A percentile compares a stretch with the other conserved stretches of the same genome.
Conservation (phyloP, 37 sponge, comb jelly and placozoan genomes). For the Amphimedon queenslandica region DNA sequence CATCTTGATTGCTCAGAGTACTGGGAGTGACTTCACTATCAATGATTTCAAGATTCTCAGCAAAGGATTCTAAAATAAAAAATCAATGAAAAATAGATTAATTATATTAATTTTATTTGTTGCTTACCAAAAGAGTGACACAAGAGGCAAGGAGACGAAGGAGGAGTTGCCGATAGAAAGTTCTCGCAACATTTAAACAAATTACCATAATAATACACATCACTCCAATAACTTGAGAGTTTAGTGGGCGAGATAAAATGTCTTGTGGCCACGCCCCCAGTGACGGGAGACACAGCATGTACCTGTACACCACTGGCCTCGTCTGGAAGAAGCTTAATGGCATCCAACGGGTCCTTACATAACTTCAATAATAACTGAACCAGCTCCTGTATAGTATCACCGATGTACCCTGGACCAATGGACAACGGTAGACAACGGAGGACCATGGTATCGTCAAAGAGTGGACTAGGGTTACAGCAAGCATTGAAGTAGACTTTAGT, state of each 20-base stretch:
- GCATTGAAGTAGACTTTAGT: conserved; percentile 80
- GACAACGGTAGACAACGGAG: conserved; percentile 43
- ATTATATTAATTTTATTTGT: not conserved
- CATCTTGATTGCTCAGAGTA: too few species aligned
- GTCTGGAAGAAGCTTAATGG: conserved; percentile 34
- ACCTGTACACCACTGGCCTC: conserved; percentile 21
- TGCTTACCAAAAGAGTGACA: conserved; percentile 73
- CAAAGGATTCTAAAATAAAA: conserved; percentile 23
- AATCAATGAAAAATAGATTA: not conserved
- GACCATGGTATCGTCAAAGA: conserved; percentile 37
- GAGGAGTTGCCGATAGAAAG: conserved; percentile 57
- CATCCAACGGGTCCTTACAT: conserved; percentile 34
- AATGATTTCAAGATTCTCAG: conserved; percentile 25
- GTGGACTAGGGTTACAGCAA: conserved; percentile 69
- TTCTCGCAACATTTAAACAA: conserved; percentile 68
- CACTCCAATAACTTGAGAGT: conserved; percentile 57
- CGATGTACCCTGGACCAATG: conserved; percentile 36
- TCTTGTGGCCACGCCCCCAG: conserved; percentile 1
- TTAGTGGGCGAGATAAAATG: conserved; percentile 30
- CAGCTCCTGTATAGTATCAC: conserved; percentile 40
- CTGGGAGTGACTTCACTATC: not conserved
- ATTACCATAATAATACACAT: conserved; percentile 28
- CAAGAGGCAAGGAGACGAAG: conserved; percentile 68
- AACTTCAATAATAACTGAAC: conserved; percentile 52
- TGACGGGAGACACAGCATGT: not conserved